A percentile compares a stretch with the other conserved stretches of the same genome.
Evolutionary conservation across 2,113 vertebrate species (phyloP).

Genomic region (Acinonyx jubatus): DNA sequence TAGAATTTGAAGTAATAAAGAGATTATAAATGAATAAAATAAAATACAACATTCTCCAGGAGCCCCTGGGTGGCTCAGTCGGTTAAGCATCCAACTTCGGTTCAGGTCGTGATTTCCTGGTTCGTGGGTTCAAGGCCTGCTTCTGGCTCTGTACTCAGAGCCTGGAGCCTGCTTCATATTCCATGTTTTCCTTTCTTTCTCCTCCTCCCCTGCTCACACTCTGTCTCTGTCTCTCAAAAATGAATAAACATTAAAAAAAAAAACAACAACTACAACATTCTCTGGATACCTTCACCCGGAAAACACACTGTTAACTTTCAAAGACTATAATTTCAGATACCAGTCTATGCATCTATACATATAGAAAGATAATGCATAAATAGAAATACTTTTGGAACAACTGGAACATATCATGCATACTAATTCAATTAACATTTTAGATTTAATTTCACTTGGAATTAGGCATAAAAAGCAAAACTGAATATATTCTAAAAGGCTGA

Average conservation of each 20-base stretch:
- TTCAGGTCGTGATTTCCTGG: no score
- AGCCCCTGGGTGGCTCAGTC: no score
- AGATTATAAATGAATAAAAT: background rate
- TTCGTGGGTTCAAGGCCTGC: no score
- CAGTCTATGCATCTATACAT: background rate
- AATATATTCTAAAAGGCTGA: background rate
- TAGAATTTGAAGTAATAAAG: background rate
- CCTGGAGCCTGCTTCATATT: no score
- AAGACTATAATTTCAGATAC: background rate
- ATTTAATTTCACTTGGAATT: slow-evolving; percentile 14
- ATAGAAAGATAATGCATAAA: background rate
- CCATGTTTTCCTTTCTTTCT: no score
- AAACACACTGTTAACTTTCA: background rate
- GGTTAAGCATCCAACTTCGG: no score
- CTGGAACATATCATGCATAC: background rate
- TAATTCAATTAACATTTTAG: background rate
- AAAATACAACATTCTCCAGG: background rate
- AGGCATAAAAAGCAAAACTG: background rate
- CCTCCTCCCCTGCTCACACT: no score
- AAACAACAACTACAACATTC: background rate
- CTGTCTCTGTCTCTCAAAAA: no score
- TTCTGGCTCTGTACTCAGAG: no score
- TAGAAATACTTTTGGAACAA: background rate
- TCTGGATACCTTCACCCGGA: background rate
- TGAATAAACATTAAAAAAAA: no score